Evolutionary conservation across 2,888 invertebrate species (phyloP), one percentile per base, ranked within the genome.

Genomic region (Apoda limacodes): DNA sequence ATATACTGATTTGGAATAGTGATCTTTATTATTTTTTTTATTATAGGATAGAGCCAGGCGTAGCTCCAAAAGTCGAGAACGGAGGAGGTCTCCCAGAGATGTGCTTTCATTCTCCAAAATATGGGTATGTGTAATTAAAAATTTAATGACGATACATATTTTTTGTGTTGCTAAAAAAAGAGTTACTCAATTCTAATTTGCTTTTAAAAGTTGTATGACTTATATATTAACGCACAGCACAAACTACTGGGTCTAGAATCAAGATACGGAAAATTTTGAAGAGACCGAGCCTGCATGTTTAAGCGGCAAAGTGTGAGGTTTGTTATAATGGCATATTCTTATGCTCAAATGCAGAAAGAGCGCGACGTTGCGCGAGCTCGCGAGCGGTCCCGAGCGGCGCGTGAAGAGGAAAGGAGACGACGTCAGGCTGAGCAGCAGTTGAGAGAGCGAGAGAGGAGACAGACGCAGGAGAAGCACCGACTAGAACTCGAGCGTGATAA

Each of bases 401-500:
- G 93, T 13, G 92, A 93, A 54, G 90, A 92, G 50, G 92, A 93
- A 54, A 85, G 94, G 11, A 83, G 92, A 24, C 82, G 93, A 17
- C 86, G 91, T 29, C 88, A 91, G 46, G 92, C 93, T 50, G 86
- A 88, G 46, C 84, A 88, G 23, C 85, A 90, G 13, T 87, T 91
- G 46, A 83, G 90, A 4, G 93, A 92, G 54, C 85, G 90, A 7
- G 93, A 95, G 55, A 83, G 93, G 3, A 84, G 90, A 6, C 92
- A 95, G 60, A 85, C 92, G 3, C 90, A 90, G 57, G 95, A 96
- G 71, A 91, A 93, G 20, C 85, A 88, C 24, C 87, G 92, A 29
- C 82, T 95, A 29, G 90, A 89, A 37, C 83, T 91, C 28, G 93
- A 94, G 61, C 82, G 92, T 13, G 90, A 92, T 52, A 90, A 91